These are phyloP conservation scores for Seriola rivoliana DNA, from an alignment of 2,113 vertebrate species.

Conservation along the genomic window DNA sequence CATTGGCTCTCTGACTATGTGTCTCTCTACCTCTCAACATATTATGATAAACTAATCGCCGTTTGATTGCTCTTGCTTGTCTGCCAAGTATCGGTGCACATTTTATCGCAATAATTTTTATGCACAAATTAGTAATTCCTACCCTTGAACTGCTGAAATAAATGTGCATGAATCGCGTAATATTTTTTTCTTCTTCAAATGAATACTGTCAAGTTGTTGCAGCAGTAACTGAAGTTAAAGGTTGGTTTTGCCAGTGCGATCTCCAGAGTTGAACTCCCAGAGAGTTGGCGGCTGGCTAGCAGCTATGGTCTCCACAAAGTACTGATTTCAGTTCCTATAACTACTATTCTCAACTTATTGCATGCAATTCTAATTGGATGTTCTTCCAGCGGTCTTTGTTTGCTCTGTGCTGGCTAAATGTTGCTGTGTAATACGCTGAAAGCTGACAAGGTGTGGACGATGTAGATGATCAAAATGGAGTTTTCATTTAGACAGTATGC, in stretches of 20 bases:
- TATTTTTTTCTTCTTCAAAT: background rate
- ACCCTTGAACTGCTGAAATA: too few relatives aligned
- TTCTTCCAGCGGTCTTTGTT: background rate
- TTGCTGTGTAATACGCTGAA: background rate
- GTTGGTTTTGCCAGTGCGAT: background rate
- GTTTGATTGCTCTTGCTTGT: background rate
- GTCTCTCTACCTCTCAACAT: background rate
- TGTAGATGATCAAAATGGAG: background rate
- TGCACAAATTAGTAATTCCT: too few relatives aligned
- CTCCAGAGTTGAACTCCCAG: too few relatives aligned
- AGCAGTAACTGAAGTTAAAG: background rate
- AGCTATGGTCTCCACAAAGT: background rate
- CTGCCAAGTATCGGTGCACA: background rate
- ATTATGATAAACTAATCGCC: conserved; percentile 11
- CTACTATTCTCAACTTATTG: background rate
- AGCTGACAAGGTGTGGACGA: background rate
- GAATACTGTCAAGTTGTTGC: background rate
- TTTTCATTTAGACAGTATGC: background rate
- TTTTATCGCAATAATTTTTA: background rate
- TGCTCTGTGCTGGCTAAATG: background rate
- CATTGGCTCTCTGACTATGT: background rate
- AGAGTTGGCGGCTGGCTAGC: too few relatives aligned
- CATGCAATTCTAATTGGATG: background rate
- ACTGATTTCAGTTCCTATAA: background rate
- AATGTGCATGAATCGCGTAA: too few relatives aligned